Percentiles rank a stretch among this genome's conserved stretches.
Conservation (phyloP, 2,797 vertebrate genomes). For the Pipistrellus pipistrellus region DNA sequence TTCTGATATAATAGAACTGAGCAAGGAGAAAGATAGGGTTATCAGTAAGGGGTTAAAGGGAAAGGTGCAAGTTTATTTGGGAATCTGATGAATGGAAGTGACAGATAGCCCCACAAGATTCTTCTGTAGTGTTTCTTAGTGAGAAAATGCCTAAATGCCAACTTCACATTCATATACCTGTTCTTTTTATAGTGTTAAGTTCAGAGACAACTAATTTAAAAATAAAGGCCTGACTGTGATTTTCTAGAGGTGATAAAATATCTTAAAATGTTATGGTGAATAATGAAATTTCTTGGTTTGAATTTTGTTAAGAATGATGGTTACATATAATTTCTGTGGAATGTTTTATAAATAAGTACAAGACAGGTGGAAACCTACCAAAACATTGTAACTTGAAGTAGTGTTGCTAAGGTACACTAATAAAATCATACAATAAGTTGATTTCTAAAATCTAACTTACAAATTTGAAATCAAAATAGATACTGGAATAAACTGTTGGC, state of each 20-base stretch:
- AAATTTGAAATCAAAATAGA: conserved; percentile 59
- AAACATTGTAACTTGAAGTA: conserved; percentile 72
- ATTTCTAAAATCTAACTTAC: conserved; percentile 74
- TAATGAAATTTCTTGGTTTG: conserved; percentile 57
- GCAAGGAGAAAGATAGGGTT: neutral
- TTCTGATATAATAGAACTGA: neutral
- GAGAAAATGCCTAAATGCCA: neutral
- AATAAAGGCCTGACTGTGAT: neutral
- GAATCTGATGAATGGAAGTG: neutral
- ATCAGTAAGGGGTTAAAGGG: neutral
- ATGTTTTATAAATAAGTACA: conserved; percentile 79
- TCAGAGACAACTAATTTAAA: neutral
- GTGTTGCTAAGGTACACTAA: conserved; percentile 70
- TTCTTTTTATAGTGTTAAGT: conserved; percentile 36
- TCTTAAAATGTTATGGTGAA: neutral
- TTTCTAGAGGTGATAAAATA: conserved; percentile 19
- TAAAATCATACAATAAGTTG: conserved; percentile 72
- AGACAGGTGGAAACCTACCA: conserved; percentile 78
- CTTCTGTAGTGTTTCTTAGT: neutral
- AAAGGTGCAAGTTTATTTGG: neutral
- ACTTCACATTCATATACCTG: neutral
- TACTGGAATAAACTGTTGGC: conserved; percentile 7
- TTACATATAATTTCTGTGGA: conserved; percentile 38
- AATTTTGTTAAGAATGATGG: conserved; percentile 77
- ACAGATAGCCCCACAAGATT: neutral